Evolutionary conservation across 2,797 vertebrate genomes (phyloP).

Genomic region (Microchirus variegatus): DNA sequence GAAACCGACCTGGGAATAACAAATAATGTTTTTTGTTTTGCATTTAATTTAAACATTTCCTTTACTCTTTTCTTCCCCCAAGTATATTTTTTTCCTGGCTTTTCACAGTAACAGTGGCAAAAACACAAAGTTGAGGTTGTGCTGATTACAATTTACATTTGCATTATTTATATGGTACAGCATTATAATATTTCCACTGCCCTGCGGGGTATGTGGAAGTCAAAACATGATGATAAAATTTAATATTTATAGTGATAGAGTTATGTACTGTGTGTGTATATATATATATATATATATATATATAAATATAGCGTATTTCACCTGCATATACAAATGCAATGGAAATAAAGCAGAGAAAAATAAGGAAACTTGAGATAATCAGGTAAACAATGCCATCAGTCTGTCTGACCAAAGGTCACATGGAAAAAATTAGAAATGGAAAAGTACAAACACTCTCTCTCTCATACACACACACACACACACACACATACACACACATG

Average conservation of each 20-base stretch:
- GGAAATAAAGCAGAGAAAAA: neutral
- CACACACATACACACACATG: too few species aligned
- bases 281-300: neutral
- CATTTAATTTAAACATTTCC: constrained; percentile 7
- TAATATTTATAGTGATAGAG: neutral
- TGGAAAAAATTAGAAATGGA: constrained; percentile 5
- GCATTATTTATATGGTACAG: neutral
- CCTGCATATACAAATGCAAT: neutral
- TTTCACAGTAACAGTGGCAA: neutral
- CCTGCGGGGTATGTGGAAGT: neutral
- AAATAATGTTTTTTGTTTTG: neutral
- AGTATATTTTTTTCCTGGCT: constrained; percentile 10
- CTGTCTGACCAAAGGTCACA: constrained; percentile 29
- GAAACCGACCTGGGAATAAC: neutral
- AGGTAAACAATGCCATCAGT: constrained; percentile 31
- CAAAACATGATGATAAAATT: neutral
- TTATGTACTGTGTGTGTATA: neutral
- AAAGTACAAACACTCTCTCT: too few species aligned
- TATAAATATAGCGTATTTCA: neutral
- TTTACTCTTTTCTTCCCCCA: neutral
- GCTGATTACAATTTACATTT: neutral
- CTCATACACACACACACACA: too few species aligned
- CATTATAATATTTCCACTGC: neutral
- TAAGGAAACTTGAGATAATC: constrained; percentile 3
- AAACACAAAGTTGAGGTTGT: neutral